Base-by-base conservation (phyloP, 2,113 vertebrate species). In the Eidolon helvum region DNA sequence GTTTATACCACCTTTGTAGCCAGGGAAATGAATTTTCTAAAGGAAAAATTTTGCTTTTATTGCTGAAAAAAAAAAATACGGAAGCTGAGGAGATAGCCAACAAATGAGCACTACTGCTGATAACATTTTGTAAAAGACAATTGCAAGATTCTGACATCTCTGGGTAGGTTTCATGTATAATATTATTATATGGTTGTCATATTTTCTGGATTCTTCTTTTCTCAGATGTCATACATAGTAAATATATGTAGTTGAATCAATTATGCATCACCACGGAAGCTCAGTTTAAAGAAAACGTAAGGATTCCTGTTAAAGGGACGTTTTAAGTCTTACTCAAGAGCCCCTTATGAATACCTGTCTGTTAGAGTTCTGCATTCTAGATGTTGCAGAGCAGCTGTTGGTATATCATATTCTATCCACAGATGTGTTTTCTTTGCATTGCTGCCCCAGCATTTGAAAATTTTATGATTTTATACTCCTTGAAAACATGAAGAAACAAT, bases 121-220 rank as follows among this genome's bases (percentile, higher is more conserved):
- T 3, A 22, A 19, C 1, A 5, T n/a, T 74, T 71, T 35, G 4
- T 65, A 15, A 86, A 48, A n/a, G 26, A 30, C 8, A 55, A 2
- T 4, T 4, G 30, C 24, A 8, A 10, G n/a, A 48, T 7, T n/a
- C 14, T 14, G 5, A 7, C n/a, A 38, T n/a, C 59, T 66, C n/a
- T 35, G 16, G 48, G 22, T n/a, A 53, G 24, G 11, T 55, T 15
- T 84, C 24, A 28, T 15, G 4, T n/a, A 38, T 59, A 6, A 30
- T 15, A 40, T 33, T 53, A 40, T 71, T 80, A 10, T 7, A 15
- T 50, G 50, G 24, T 69, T 43, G 16, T 35, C 68, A 53, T 21
- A 43, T 82, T 75, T 78, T 82, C 72, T 86, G 91, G 59, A 45
- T 96, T 74, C 38, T 72, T 65, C 22, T 90, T 66, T 2, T 28